A percentile compares a stretch with the other conserved stretches of the same genome.
Evolutionary conservation across 2,888 invertebrate species (phyloP).

Genomic region (Campaea margaritaria): DNA sequence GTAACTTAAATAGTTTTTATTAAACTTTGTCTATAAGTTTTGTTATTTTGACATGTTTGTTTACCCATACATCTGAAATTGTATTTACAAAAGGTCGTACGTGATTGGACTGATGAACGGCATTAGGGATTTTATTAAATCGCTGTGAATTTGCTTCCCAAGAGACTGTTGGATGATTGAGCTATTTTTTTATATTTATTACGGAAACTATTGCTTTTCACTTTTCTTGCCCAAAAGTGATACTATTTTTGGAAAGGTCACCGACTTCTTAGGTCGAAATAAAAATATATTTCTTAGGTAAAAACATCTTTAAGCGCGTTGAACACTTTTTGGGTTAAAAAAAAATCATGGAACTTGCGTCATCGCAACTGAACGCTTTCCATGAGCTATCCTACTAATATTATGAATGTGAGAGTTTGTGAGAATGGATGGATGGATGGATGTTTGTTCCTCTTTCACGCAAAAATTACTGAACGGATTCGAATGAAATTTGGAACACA

Average conservation of each 20-base stretch:
- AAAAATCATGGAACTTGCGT: too few species aligned
- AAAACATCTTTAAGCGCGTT: too few species aligned
- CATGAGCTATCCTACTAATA: too few species aligned
- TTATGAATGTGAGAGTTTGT: too few species aligned
- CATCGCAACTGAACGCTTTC: too few species aligned
- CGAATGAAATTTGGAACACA: too few species aligned
- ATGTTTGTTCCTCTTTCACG: too few species aligned
- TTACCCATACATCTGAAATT: constrained; percentile 12
- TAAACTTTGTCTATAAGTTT: constrained; percentile 8
- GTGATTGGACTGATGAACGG: constrained; percentile 16
- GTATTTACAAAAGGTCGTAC: constrained; percentile 4
- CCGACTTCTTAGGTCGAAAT: too few species aligned
- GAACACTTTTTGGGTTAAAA: too few species aligned
- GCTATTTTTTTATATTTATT: neutral
- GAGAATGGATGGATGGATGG: too few species aligned
- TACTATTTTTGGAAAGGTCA: neutral
- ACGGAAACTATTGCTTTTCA: neutral
- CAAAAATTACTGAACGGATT: too few species aligned
- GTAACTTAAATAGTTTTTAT: constrained; percentile 1
- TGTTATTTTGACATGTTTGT: constrained; percentile 12
- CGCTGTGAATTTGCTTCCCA: constrained; percentile 1
- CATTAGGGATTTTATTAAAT: neutral
- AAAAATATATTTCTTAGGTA: too few species aligned
- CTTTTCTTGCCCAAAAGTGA: neutral
- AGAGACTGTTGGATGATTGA: neutral